phyloP scores from a whole-genome alignment of 2,797 vertebrate species.

The Gambelia wislizenii region DNA sequence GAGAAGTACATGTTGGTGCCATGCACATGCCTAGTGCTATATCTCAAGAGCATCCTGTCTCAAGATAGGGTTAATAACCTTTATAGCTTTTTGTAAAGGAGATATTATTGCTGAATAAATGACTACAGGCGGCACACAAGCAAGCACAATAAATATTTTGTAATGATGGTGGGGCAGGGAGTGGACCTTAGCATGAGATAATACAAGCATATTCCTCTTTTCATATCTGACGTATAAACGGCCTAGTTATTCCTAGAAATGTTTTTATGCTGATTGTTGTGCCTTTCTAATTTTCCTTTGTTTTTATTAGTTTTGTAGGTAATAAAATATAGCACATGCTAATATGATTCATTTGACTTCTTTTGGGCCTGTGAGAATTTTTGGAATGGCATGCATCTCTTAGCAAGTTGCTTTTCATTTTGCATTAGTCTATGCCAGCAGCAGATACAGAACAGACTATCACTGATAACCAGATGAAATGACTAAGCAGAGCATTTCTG shows the following conservation, averaged over 20 bases:
- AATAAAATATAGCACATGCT: background rate
- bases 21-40: background rate
- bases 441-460: slow-evolving; percentile 6
- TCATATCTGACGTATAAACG: background rate
- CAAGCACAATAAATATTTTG: background rate
- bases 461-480: slow-evolving; percentile 3
- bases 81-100: background rate
- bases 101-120: background rate
- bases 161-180: too few species aligned
- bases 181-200: background rate
- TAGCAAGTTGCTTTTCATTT: slow-evolving; percentile 11
- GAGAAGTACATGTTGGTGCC: background rate
- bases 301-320: background rate
- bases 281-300: background rate
- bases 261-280: background rate
- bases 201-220: background rate
- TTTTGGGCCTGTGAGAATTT: slow-evolving; percentile 8
- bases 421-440: slow-evolving; percentile 18
- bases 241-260: too few species aligned
- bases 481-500: slow-evolving; percentile 9
- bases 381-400: background rate
- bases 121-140: background rate
- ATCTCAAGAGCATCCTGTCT: background rate
- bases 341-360: background rate
- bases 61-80: background rate